A percentile compares a stretch with the other conserved stretches of the same genome.
These are phyloP conservation scores for Sparidentex hasta DNA, from an alignment of 2,797 vertebrate genomes.

Conservation along the genomic window DNA sequence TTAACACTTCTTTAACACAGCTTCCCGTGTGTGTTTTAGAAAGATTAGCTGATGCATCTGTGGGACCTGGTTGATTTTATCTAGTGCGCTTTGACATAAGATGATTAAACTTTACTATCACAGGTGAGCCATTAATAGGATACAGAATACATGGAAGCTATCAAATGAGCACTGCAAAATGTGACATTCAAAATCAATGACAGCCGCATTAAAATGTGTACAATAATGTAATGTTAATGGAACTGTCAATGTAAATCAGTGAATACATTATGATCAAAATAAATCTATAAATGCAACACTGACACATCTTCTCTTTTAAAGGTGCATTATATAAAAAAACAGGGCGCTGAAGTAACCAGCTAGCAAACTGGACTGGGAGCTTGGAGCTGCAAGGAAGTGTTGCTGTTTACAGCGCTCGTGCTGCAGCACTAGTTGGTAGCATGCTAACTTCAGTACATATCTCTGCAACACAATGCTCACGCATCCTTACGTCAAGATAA, in stretches of 20 bases:
- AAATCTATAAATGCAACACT: too few species aligned
- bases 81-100: slow-evolving; percentile 16
- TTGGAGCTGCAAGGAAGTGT: too few species aligned
- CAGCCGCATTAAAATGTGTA: neutral
- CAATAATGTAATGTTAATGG: neutral
- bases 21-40: slow-evolving; percentile 28
- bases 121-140: neutral
- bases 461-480: too few species aligned
- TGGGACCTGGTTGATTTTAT: slow-evolving; percentile 10
- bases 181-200: neutral
- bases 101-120: slow-evolving; percentile 17
- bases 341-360: too few species aligned
- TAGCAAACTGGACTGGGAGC: too few species aligned
- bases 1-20: slow-evolving; percentile 46
- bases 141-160: neutral
- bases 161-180: neutral
- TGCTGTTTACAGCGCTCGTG: too few species aligned
- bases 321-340: too few species aligned
- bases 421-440: too few species aligned
- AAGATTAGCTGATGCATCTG: slow-evolving; percentile 25
- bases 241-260: neutral
- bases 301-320: too few species aligned
- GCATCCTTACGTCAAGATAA: too few species aligned
- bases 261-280: too few species aligned
- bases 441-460: too few species aligned